A percentile compares a stretch with the other conserved stretches of the same genome.
Conservation (phyloP, 2,888 invertebrate species). For the Poecilus cupreus region DNA sequence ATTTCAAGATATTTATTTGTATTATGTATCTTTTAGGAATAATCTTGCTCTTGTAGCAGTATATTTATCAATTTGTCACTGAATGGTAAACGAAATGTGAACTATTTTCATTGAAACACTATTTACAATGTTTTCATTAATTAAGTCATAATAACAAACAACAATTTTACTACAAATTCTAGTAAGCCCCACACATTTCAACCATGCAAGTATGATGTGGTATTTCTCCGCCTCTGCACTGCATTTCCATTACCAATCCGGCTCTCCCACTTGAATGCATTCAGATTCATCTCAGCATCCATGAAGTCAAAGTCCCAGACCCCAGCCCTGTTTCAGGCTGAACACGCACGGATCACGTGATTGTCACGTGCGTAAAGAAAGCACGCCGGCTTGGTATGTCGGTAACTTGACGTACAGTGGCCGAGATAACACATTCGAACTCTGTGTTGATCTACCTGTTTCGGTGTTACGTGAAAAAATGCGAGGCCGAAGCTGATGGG, state of each 20-base stretch:
- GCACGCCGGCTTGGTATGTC: slow-evolving; percentile 2
- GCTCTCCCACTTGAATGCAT: background rate
- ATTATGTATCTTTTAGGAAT: too few relatives aligned
- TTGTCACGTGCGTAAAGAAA: slow-evolving; percentile 45
- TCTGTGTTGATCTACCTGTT: slow-evolving; percentile 5
- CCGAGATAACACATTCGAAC: background rate
- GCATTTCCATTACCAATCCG: background rate
- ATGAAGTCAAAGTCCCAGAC: background rate
- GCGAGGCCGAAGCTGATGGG: slow-evolving; percentile 2
- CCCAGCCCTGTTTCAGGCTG: background rate
- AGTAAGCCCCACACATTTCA: background rate
- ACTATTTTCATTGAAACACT: too few relatives aligned
- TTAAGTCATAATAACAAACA: too few relatives aligned
- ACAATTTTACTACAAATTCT: too few relatives aligned
- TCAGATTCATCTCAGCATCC: background rate
- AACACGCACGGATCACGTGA: slow-evolving; percentile 54
- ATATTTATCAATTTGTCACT: too few relatives aligned
- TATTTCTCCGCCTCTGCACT: background rate
- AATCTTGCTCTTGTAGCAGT: too few relatives aligned
- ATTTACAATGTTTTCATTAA: too few relatives aligned
- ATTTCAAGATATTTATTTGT: too few relatives aligned
- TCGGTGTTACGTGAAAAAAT: slow-evolving; percentile 11
- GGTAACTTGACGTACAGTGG: background rate
- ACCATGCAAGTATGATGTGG: background rate
- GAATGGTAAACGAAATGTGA: too few relatives aligned